Conservation (phyloP, 2,797 vertebrate species). For the Premnoplex brunnescens region DNA sequence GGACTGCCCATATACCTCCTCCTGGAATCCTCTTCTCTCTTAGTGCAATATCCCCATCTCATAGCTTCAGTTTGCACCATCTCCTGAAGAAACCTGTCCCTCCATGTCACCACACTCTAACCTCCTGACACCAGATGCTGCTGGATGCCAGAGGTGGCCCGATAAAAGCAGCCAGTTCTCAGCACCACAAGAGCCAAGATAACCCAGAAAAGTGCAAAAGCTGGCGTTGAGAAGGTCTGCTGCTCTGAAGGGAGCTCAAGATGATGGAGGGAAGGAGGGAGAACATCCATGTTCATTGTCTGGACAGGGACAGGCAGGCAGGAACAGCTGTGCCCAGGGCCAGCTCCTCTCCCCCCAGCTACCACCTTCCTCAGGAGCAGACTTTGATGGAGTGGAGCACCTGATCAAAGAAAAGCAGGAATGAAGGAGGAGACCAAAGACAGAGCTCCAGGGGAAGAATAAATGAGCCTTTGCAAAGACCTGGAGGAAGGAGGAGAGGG, state of each 20-base stretch:
- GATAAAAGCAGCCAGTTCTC: neutral
- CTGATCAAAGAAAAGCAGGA: conserved; percentile 52
- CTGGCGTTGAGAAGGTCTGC: neutral
- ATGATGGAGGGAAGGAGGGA: neutral
- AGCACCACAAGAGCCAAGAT: neutral
- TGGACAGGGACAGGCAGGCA: neutral
- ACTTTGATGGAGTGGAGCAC: conserved; percentile 14
- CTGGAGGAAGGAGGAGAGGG: conserved; percentile 12
- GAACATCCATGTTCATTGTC: accelerated
- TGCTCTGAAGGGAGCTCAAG: neutral
- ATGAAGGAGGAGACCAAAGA: conserved; percentile 58
- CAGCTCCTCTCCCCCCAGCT: neutral
- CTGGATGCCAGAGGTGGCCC: neutral
- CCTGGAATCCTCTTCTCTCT: neutral
- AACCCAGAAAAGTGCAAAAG: neutral
- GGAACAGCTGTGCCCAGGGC: neutral
- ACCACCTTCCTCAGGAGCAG: neutral
- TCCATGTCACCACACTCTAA: accelerated
- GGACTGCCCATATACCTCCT: neutral
- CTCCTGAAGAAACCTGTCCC: neutral
- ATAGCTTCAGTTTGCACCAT: neutral
- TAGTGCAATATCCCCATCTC: neutral
- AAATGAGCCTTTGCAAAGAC: conserved; percentile 42
- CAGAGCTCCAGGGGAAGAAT: conserved; percentile 46
- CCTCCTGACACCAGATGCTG: accelerated